These are phyloP conservation scores for Varecia variegata DNA, from an alignment of 2,797 vertebrate genomes.

Conservation along the genomic window DNA sequence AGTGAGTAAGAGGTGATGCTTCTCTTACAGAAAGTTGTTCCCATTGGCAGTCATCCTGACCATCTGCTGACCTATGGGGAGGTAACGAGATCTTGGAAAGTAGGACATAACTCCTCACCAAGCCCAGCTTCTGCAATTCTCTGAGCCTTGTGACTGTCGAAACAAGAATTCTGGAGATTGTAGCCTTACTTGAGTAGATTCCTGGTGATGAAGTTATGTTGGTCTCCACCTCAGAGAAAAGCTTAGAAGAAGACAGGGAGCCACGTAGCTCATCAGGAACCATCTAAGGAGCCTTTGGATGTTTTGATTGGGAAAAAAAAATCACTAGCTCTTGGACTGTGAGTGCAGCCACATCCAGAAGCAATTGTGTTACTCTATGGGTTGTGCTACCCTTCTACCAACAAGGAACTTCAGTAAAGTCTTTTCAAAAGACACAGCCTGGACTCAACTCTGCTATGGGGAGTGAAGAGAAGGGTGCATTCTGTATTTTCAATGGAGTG, in stretches of 20 bases:
- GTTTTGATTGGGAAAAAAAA: not conserved
- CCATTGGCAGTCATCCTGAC: not conserved
- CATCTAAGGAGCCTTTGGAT: not conserved
- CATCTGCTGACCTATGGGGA: not conserved
- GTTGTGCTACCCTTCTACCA: not conserved
- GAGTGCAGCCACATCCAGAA: not conserved
- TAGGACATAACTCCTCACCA: not conserved
- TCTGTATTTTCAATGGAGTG: not conserved
- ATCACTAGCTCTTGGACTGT: not conserved
- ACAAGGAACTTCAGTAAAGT: not conserved
- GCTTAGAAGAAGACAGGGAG: not conserved
- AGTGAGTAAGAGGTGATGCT: not conserved
- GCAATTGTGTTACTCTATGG: not conserved
- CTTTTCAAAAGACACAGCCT: not conserved
- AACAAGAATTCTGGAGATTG: not conserved
- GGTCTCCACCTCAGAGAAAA: not conserved
- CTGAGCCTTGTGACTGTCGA: not conserved
- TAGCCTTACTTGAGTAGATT: not conserved
- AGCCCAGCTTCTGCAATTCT: not conserved
- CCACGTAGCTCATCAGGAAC: not conserved
- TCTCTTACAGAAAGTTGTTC: not conserved
- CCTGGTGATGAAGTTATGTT: not conserved
- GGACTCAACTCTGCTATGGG: not conserved
- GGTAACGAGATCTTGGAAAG: not conserved
- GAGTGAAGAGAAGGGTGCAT: not conserved